phyloP scores from a whole-genome alignment of 2,797 vertebrate genomes.

The Chelmon rostratus region DNA sequence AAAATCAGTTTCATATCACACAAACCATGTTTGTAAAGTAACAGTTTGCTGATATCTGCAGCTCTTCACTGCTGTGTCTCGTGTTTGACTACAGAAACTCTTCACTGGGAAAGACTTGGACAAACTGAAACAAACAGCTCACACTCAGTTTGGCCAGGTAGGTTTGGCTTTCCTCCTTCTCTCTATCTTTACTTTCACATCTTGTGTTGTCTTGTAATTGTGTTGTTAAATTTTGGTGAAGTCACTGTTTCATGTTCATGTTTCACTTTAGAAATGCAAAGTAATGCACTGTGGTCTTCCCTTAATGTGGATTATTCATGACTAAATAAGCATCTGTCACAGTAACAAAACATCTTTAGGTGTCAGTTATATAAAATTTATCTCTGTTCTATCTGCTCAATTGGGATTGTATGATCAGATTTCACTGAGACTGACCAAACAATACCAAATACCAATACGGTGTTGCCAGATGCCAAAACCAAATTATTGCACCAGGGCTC shows the following conservation, averaged over 20 bases:
- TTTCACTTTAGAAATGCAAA: neutral
- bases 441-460: too few relatives aligned
- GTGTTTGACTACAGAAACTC: constrained; percentile 83
- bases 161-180: neutral
- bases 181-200: neutral
- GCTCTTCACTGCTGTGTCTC: neutral
- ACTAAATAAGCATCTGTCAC: neutral
- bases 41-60: too few relatives aligned
- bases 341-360: neutral
- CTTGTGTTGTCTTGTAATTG: neutral
- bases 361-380: neutral
- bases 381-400: too few relatives aligned
- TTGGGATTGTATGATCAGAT: too few relatives aligned
- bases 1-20: neutral
- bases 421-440: too few relatives aligned
- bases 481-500: too few relatives aligned
- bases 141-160: constrained; percentile 92
- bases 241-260: neutral
- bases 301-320: neutral
- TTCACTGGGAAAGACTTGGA: constrained; percentile 90
- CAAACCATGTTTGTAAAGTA: too few relatives aligned
- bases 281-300: too few relatives aligned
- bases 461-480: too few relatives aligned
- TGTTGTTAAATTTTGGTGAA: neutral
- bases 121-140: constrained; percentile 84